phyloP scores from a whole-genome alignment of 1,140 invertebrate species.

The Drosophila virilis region DNA sequence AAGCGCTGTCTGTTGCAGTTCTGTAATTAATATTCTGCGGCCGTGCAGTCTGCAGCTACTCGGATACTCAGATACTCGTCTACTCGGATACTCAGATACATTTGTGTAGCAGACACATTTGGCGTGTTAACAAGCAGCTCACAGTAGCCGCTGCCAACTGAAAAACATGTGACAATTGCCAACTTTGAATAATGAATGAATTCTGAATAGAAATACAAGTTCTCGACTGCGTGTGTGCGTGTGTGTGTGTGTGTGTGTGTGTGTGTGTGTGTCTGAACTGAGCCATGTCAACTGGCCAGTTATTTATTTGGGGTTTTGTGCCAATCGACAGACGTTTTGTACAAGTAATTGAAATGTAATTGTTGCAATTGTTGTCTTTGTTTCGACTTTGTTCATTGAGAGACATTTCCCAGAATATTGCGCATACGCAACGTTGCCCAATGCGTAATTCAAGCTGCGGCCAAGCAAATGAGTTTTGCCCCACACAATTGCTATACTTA shows the following conservation, averaged over 20 bases:
- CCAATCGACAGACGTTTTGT: conserved; percentile 52
- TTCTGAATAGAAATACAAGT: conserved; percentile 41
- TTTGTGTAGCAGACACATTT: conserved; percentile 51
- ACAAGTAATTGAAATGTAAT: conserved; percentile 77
- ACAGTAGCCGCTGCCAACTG: conserved; percentile 17
- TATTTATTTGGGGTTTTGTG: conserved; percentile 43
- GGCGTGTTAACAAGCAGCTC: conserved; percentile 48
- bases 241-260: neutral
- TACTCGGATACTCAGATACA: conserved; percentile 31
- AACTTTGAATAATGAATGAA: conserved; percentile 74
- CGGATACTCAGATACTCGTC: conserved; percentile 10
- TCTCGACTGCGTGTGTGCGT: neutral
- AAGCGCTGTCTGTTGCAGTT: conserved; percentile 33
- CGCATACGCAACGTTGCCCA: conserved; percentile 40
- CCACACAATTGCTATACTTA: neutral
- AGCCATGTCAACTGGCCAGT: conserved; percentile 12
- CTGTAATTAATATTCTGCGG: conserved; percentile 77
- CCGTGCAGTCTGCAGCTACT: conserved; percentile 41
- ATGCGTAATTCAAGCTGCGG: neutral
- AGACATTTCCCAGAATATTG: conserved; percentile 14
- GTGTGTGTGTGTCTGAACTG: neutral
- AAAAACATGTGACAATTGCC: conserved; percentile 54
- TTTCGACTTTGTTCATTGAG: conserved; percentile 35
- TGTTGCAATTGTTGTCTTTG: conserved; percentile 31
- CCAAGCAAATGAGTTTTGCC: neutral